phyloP scores from a whole-genome alignment of 2,888 invertebrate genomes.

The Meloe dianella region DNA sequence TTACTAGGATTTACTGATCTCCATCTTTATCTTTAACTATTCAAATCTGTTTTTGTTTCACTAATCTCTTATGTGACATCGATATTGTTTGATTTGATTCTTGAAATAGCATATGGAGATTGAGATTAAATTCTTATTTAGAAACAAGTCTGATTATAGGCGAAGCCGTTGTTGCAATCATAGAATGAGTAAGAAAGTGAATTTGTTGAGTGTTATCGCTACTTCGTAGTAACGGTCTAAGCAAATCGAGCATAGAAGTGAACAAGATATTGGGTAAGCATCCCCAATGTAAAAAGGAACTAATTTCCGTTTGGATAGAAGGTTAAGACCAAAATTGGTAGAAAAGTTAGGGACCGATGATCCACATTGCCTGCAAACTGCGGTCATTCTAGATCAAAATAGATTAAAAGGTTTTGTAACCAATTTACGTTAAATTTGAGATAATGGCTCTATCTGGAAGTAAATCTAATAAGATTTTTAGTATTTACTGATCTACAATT shows the following conservation, averaged over 20 bases:
- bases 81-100: not conserved
- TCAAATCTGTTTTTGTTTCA: too few relatives aligned
- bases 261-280: constrained; percentile 54
- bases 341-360: constrained; percentile 49
- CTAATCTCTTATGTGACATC: too few relatives aligned
- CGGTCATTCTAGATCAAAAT: constrained; percentile 52
- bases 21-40: too few relatives aligned
- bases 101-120: not conserved
- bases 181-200: constrained; percentile 33
- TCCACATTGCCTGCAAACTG: constrained; percentile 49
- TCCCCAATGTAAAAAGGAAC: constrained; percentile 55
- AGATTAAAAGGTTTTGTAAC: constrained; percentile 50
- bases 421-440: constrained; percentile 47
- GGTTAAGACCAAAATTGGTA: constrained; percentile 54
- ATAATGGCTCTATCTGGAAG: constrained; percentile 40
- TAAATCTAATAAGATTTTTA: constrained; percentile 51
- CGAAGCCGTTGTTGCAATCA: constrained; percentile 24
- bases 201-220: constrained; percentile 46
- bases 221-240: constrained; percentile 49
- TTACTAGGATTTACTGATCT: not conserved
- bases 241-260: constrained; percentile 54
- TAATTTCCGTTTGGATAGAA: constrained; percentile 56
- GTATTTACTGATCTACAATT: constrained; percentile 42
- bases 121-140: constrained; percentile 8
- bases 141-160: constrained; percentile 23